Evolutionary conservation across 35 echinoderm and acorn worm genomes (phyloP), one percentile per base, ranked within the genome.

Genomic region (Apostichopus japonicus): DNA sequence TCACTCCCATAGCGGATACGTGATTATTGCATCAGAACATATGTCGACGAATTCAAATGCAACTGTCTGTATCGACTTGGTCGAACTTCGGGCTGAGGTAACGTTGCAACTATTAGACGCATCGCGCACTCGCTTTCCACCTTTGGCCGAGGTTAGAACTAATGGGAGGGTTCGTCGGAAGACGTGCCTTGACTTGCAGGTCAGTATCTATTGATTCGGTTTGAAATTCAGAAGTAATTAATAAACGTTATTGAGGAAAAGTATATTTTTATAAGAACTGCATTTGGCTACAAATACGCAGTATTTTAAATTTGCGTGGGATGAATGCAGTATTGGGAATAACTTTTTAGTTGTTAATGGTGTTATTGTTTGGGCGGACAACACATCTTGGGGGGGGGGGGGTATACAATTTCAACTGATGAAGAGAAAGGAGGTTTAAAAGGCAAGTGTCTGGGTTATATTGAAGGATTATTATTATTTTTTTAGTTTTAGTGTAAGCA

Each of bases 51-150:
- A 56, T 10, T 1, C 79, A 82, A 56, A 82, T 0, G 79, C 52
- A 82, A 82, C 79, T 15, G 25, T 82, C 15, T 82, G 79, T 24
- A 82, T 82, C 24, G 2, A 56, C 44, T 23, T 82, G 79, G 23
- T 82, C 15, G 79, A 82, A 24, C 79, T 82, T 52, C 8, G 17
- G 1, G 79, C 79, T 6, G 27, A 52, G 17, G 79, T 82, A 15
- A 82, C 79, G 44, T 5, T 82, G 6, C 54, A 52, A 82, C 24
- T 82, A 5, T 5, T 82, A 1, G 5, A 33, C 79, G 33, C 24
- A 16, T 8, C 0, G 17, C 15, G 27, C 13, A 5, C 27, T 15
- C 44, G 11, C 16, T 44, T 78, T 53, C 79, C 79, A 8, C 79
- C 79, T 53, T 13, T 82, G 7, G 79, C 23, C 13, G 79, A 82